Evolutionary conservation across 2,113 vertebrate species (phyloP), one percentile per base, ranked within the genome.

Genomic region (Pangasianodon gigas): DNA sequence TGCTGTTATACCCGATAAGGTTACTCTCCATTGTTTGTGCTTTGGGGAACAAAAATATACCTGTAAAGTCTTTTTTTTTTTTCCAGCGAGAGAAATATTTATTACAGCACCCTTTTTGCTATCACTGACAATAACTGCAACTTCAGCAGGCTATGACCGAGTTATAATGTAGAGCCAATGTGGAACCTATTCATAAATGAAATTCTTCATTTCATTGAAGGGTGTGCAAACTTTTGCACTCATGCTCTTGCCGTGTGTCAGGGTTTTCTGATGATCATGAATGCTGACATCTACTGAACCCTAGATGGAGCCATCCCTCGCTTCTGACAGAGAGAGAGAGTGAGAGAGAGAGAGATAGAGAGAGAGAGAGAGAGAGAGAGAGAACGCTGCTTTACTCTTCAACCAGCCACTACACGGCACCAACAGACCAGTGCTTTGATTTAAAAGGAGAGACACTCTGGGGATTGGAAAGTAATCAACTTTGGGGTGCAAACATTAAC

Each of bases 281-380:
- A 21, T 26, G 41, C 69, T 62, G 13, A 58, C 56, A 65, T n/a
- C 29, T 51, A 32, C 44, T 56, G 37, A 67, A 67, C 89, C 0
- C 74, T 89, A 89, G 89, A 86, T 89, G 89, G 89, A 26, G 89
- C 89, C 60, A 86, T 80, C 16, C n/a, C 21, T 65, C 18, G 32
- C 24, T 32, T 48, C 54, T 24, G 74, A 48, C 74, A 87, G 5
- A 69, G 1, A 69, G 44, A 81, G 2, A 6, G 13, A 16, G 26
- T 14, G 37, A 26, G 10, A 26, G 44, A 51, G 44, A 51, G 75
- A 79, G 75, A 19, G 32, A 71, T 32, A 44, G 37, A 75, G 13
- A 4, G 67, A 71, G 67, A 71, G 67, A 71, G n/a, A 71, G 67
- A 71, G 67, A 37, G 67, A 71, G 67, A 71, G 69, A 74, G 69